Percentiles rank a stretch among this genome's conserved stretches.
Conservation (phyloP, 2,797 vertebrate species). For the Megalops cyprinoides region DNA sequence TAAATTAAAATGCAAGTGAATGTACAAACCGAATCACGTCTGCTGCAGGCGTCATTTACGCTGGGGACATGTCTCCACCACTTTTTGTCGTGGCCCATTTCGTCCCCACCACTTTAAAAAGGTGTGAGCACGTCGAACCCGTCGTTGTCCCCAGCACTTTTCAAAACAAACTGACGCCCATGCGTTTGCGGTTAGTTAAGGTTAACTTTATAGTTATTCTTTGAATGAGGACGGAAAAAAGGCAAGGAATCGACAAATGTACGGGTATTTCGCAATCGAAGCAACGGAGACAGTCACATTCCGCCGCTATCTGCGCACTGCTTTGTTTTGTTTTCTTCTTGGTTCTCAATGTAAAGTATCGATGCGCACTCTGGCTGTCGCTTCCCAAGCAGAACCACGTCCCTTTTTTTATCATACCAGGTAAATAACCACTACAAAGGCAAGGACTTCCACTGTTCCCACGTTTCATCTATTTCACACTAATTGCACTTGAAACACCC, state of each 20-base stretch:
- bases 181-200: not conserved
- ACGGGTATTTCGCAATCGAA: slow-evolving; percentile 1
- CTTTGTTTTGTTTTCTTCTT: not conserved
- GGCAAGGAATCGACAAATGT: not conserved
- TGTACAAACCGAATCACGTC: too few relatives aligned
- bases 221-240: not conserved
- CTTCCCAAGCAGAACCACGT: slow-evolving; percentile 86
- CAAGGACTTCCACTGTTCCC: slow-evolving; percentile 76
- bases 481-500: not conserved
- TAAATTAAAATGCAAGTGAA: too few relatives aligned
- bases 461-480: slow-evolving; percentile 40
- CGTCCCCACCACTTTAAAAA: too few relatives aligned
- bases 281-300: not conserved
- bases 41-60: too few relatives aligned
- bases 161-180: too few relatives aligned
- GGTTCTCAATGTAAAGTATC: slow-evolving; percentile 84
- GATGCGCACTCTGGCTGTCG: slow-evolving; percentile 85
- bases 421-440: slow-evolving; percentile 71
- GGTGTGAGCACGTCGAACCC: too few relatives aligned
- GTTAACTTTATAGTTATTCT: not conserved
- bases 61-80: too few relatives aligned
- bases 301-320: slow-evolving; percentile 77
- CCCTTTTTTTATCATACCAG: slow-evolving; percentile 81
- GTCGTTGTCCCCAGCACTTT: too few relatives aligned
- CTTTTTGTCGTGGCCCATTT: too few relatives aligned